These are phyloP conservation scores for Petaurus breviceps DNA, from an alignment of 2,113 vertebrate species.

Conservation along the genomic window DNA sequence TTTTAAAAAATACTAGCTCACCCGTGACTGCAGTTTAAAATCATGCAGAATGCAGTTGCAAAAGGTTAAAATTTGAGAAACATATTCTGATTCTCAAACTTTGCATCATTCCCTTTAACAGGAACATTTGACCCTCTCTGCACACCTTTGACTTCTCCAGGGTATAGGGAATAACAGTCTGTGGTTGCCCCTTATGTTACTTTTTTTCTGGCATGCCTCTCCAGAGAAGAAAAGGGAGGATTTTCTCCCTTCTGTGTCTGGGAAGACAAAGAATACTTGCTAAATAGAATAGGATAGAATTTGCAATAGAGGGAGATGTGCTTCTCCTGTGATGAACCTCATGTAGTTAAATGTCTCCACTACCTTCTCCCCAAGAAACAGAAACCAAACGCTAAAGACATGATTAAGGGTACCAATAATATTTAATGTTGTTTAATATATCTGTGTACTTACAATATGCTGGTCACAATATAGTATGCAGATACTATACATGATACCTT, in stretches of 20 bases:
- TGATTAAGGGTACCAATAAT: neutral
- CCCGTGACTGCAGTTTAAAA: neutral
- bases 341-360: neutral
- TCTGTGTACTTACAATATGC: neutral
- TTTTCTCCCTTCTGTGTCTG: neutral
- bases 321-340: neutral
- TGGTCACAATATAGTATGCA: neutral
- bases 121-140: neutral
- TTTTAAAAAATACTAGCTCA: neutral
- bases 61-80: constrained; percentile 20
- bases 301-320: neutral
- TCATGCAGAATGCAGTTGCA: constrained; percentile 1
- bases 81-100: neutral
- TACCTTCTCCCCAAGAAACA: neutral
- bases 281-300: neutral
- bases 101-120: neutral
- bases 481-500: neutral
- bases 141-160: neutral
- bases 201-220: neutral
- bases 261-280: neutral
- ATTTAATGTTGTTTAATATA: neutral
- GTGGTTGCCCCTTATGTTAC: neutral
- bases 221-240: neutral
- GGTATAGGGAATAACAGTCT: neutral
- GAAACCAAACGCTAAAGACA: neutral